phyloP scores from a whole-genome alignment of 2,113 vertebrate species.

The Hippocampus comes region DNA sequence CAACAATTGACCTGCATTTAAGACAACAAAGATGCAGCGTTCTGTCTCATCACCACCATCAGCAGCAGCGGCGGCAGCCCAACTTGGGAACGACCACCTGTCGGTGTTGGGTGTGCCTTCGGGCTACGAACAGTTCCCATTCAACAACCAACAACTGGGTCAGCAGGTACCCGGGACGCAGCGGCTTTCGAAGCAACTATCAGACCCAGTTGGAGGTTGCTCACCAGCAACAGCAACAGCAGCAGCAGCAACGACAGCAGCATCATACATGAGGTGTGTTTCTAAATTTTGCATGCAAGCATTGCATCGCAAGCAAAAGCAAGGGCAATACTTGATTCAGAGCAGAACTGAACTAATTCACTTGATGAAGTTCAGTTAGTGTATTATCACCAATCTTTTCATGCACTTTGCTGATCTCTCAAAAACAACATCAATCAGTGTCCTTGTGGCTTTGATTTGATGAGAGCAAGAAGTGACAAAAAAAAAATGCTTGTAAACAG shows the following conservation, averaged over 20 bases:
- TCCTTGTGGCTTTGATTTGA: constrained; percentile 3
- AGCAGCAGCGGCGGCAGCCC: too few species aligned
- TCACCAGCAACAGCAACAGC: background rate
- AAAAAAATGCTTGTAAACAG: background rate
- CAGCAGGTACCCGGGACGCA: too few species aligned
- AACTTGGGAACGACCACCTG: too few species aligned
- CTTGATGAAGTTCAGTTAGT: background rate
- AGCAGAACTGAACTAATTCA: background rate
- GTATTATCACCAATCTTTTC: background rate
- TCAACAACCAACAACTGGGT: too few species aligned
- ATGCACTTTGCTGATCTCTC: background rate
- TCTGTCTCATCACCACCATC: background rate
- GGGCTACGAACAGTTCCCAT: too few species aligned
- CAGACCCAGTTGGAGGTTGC: too few species aligned
- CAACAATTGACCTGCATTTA: background rate
- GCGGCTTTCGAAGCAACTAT: too few species aligned
- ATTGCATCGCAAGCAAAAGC: background rate
- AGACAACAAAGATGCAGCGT: background rate
- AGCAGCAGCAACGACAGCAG: background rate
- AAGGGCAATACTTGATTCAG: background rate
- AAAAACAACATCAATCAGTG: background rate
- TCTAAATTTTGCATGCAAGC: background rate
- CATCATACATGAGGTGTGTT: background rate
- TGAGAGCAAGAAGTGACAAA: background rate
- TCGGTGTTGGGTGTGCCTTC: too few species aligned